Base-by-base conservation (phyloP, 2,888 invertebrate species). In the Neuroscelio doddi region DNA sequence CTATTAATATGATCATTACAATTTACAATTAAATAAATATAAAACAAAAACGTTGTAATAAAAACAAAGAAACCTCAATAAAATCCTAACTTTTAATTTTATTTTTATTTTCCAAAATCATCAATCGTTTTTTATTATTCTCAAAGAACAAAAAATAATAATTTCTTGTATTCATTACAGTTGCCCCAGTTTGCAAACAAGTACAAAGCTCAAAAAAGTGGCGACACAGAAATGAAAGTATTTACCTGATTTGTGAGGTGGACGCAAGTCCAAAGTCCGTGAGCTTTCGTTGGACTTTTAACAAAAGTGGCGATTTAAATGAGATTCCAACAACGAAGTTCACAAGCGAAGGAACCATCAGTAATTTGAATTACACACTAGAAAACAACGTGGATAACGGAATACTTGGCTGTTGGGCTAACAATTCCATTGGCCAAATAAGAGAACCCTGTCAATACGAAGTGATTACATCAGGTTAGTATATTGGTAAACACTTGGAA, bases 211-310 rank as follows among this genome's bases (percentile, higher is more conserved):
- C 94, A 38, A 87, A 94, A 72, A 94, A 94, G 84, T 65, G 65
- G 65, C 61, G 56, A 1, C 46, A 61, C 24, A 46, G 61, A 4
- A 93, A 94, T 83, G 95, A 95, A 86, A 93, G 93, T 14, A 90
- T 95, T 64, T 89, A 91, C 55, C 86, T 95, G 59, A 90, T 91
- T 80, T 96, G 96, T 83, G 93, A 94, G 73, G 94, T 96, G 73
- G 94, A 95, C 78, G 93, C 95, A 67, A 94, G 93, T 79, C 96
- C 96, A 3, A 90, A 93, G 10, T 88, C 91, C 52, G 92, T 92
- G 73, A 90, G 91, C 78, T 96, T 95, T 85, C 92, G 93, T 78
- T 96, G 96, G 96, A 94, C 94, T 69, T 95, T 96, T 87, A 96
- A 96, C 87, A 93, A 68, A 83, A 93, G 93, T 68, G 94, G 94